phyloP scores from a whole-genome alignment of 2,888 invertebrate genomes.

The Drosophila neonasuta region DNA sequence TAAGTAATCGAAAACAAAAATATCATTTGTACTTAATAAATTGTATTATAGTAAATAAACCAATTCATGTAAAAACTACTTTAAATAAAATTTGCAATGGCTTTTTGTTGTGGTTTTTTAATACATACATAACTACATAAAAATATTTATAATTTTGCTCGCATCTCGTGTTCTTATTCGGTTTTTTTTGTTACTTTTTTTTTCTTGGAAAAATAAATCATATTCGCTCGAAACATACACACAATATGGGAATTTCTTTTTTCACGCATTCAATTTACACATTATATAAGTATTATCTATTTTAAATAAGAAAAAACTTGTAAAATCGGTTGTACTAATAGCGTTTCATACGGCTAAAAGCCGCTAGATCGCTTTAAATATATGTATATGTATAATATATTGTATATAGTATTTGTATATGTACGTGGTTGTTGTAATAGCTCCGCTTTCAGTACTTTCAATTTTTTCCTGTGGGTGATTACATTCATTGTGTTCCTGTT shows the following conservation, averaged over 20 bases:
- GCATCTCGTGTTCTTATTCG: slow-evolving; percentile 22
- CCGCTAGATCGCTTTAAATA: slow-evolving; percentile 21
- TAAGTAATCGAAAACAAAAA: not conserved
- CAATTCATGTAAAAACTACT: slow-evolving; percentile 39
- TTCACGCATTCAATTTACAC: slow-evolving; percentile 17
- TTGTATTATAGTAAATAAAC: slow-evolving; percentile 44
- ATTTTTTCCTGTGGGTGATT: slow-evolving; percentile 18
- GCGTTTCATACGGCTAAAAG: slow-evolving; percentile 27
- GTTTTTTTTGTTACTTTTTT: slow-evolving; percentile 16
- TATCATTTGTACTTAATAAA: slow-evolving; percentile 41
- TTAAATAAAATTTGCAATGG: slow-evolving; percentile 51
- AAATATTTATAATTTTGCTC: slow-evolving; percentile 50
- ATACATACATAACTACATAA: slow-evolving; percentile 46
- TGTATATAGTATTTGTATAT: slow-evolving; percentile 38
- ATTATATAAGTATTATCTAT: slow-evolving; percentile 32
- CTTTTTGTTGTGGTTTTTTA: slow-evolving; percentile 41
- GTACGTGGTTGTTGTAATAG: slow-evolving; percentile 39
- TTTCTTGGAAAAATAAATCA: slow-evolving; percentile 30
- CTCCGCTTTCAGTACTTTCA: slow-evolving; percentile 37
- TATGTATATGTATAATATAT: slow-evolving; percentile 30
- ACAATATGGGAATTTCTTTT: slow-evolving; percentile 29
- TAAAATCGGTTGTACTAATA: slow-evolving; percentile 62
- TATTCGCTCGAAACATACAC: slow-evolving; percentile 26
- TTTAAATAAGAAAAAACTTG: slow-evolving; percentile 44
- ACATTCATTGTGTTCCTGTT: slow-evolving; percentile 11